Conservation (phyloP, 64 coral and sea anemone genomes). For the Montipora foliosa region DNA sequence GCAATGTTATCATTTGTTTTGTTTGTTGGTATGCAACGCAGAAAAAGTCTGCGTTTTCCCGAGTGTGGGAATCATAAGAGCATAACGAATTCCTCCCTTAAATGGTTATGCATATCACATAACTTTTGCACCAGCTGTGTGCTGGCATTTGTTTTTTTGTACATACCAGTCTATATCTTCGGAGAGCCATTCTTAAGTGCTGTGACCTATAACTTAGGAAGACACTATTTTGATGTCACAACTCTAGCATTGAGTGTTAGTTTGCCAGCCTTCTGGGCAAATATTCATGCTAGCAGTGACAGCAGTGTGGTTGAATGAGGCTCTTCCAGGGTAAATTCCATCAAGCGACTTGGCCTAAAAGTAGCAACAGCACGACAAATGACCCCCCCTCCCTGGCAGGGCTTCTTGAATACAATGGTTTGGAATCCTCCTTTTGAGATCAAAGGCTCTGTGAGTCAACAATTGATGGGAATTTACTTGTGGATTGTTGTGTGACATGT, state of each 20-base stretch:
- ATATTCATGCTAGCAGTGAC: neutral
- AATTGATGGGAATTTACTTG: too few species aligned
- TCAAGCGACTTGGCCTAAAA: too few species aligned
- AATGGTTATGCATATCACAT: neutral
- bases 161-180: neutral
- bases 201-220: neutral
- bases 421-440: neutral
- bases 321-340: too few species aligned
- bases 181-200: conserved; percentile 8
- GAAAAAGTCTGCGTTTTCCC: neutral
- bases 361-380: too few species aligned
- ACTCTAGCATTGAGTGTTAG: neutral
- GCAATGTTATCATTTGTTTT: conserved; percentile 1
- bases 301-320: neutral
- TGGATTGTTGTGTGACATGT: too few species aligned
- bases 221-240: conserved; percentile 30
- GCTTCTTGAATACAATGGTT: neutral
- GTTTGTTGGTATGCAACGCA: neutral
- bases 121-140: neutral
- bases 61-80: neutral
- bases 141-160: neutral
- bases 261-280: conserved; percentile 1
- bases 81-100: neutral
- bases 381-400: too few species aligned
- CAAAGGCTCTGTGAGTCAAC: too few species aligned